These are phyloP conservation scores for Protomyctophum bolini DNA, from an alignment of 2,113 vertebrate species.

Conservation along the genomic window DNA sequence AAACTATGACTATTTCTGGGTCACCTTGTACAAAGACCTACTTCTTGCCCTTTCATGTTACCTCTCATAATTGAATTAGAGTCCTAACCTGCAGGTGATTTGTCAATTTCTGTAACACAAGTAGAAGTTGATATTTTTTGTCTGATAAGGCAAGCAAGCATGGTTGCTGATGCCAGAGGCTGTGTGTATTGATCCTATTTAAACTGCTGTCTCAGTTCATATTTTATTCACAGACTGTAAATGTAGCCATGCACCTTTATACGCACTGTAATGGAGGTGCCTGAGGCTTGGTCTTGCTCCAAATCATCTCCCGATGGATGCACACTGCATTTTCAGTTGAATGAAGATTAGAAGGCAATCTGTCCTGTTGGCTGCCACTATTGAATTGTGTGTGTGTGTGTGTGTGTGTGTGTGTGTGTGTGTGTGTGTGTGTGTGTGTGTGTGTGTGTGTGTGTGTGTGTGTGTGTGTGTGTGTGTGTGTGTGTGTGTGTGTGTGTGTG, in stretches of 20 bases:
- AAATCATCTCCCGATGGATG: constrained; percentile 26
- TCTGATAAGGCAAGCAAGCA: constrained; percentile 20
- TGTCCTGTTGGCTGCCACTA: constrained; percentile 6
- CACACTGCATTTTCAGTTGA: not conserved
- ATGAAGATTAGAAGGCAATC: constrained; percentile 1
- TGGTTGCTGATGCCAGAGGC: constrained; percentile 27
- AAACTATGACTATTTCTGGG: not conserved
- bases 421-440: no score
- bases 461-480: no score
- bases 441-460: no score
- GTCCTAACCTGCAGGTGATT: constrained; percentile 18
- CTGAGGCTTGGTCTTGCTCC: constrained; percentile 19
- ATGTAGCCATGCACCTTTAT: constrained; percentile 27
- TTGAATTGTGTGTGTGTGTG: not conserved
- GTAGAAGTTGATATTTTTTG: constrained; percentile 14
- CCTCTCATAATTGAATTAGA: constrained; percentile 21
- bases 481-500: no score
- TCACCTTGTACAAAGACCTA: not conserved
- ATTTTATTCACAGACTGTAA: constrained; percentile 42
- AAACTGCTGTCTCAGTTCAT: constrained; percentile 36
- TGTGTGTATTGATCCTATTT: constrained; percentile 49
- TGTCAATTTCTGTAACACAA: constrained; percentile 14
- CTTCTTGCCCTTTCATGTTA: not conserved
- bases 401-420: no score
- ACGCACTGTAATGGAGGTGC: constrained; percentile 12